Conservation (phyloP, 2,888 invertebrate genomes). For the Drosophila yooni region DNA sequence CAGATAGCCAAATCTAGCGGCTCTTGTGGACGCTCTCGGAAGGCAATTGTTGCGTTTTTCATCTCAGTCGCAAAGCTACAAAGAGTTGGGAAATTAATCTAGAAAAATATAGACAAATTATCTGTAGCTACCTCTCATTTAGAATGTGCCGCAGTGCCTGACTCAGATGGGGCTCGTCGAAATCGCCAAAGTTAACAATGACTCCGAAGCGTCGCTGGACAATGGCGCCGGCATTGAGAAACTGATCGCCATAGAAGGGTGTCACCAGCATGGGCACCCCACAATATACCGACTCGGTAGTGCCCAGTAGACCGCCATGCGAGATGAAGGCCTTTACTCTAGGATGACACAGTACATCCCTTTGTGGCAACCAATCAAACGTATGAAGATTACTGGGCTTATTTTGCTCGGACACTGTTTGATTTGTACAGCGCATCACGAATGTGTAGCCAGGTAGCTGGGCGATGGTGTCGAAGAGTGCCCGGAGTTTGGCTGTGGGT, state of each 20-base stretch:
- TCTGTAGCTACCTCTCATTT: conserved; percentile 37
- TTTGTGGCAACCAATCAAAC: conserved; percentile 89
- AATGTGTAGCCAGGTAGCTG: conserved; percentile 86
- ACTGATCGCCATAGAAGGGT: conserved; percentile 89
- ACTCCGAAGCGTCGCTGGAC: conserved; percentile 86
- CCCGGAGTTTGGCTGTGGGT: conserved; percentile 86
- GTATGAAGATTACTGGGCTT: conserved; percentile 87
- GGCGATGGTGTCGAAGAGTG: conserved; percentile 85
- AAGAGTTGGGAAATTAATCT: background rate
- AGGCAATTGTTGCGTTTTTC: conserved; percentile 85
- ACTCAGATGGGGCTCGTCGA: conserved; percentile 86
- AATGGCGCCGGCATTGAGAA: conserved; percentile 86
- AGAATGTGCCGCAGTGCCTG: conserved; percentile 85
- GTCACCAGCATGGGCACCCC: conserved; percentile 88
- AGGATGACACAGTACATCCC: conserved; percentile 89
- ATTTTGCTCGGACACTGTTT: conserved; percentile 84
- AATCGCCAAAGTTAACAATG: conserved; percentile 85
- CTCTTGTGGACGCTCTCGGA: conserved; percentile 86
- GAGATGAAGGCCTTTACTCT: conserved; percentile 89
- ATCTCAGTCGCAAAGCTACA: conserved; percentile 79
- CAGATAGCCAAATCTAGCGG: conserved; percentile 87
- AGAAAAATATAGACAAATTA: background rate
- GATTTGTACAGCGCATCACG: conserved; percentile 89
- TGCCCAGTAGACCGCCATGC: conserved; percentile 90
- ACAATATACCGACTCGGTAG: conserved; percentile 88